Percentiles rank a stretch among this genome's conserved stretches.
Evolutionary conservation across 1,140 invertebrate species (phyloP).

Genomic region (Battus philenor): DNA sequence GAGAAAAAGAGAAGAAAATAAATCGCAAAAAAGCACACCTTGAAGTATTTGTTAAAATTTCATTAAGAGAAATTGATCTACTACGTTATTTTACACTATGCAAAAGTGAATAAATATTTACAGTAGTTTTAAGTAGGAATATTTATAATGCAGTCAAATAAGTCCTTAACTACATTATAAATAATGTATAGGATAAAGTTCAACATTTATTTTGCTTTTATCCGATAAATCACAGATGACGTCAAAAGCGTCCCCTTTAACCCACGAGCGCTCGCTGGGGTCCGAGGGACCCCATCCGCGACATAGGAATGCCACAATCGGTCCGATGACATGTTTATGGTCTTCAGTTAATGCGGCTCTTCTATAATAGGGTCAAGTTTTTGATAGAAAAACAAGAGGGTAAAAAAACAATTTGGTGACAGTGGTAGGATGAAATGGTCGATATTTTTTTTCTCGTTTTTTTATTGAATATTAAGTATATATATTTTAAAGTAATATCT

Average conservation of each 20-base stretch:
- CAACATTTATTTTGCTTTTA: conserved; percentile 4
- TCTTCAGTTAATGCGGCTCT: conserved; percentile 3
- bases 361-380: conserved; percentile 9
- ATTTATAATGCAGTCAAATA: no score
- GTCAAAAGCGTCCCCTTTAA: conserved; percentile 6
- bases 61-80: no score
- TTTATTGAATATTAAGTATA: no score
- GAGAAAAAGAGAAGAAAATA: no score
- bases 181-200: neutral
- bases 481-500: no score
- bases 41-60: no score
- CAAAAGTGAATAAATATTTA: no score
- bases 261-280: neutral
- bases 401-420: conserved; percentile 7
- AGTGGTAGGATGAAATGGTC: neutral
- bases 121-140: no score
- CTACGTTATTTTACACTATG: no score
- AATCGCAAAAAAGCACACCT: no score
- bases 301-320: conserved; percentile 6
- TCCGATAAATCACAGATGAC: conserved; percentile 6
- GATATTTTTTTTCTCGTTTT: no score
- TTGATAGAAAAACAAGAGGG: conserved; percentile 7
- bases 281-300: neutral
- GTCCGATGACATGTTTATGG: conserved; percentile 22
- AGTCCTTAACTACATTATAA: neutral